These are phyloP conservation scores for Parotocinclus haroldoi DNA, from an alignment of 2,797 vertebrate species.

Conservation along the genomic window DNA sequence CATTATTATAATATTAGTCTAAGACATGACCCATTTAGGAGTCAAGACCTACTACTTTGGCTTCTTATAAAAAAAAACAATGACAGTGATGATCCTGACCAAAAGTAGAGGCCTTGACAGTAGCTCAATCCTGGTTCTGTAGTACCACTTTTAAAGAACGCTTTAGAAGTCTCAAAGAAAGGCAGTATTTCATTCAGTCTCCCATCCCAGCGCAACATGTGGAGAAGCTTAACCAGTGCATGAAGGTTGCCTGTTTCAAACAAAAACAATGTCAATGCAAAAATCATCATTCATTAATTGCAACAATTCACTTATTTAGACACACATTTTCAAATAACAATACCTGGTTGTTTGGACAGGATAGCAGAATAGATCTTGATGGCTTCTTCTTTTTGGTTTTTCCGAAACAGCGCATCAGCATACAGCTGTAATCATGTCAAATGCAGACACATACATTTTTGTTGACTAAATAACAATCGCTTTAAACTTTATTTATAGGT, in stretches of 20 bases:
- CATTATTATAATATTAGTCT: too few relatives aligned
- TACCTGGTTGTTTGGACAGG: conserved; percentile 60
- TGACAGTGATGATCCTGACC: conserved; percentile 51
- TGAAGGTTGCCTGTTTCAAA: conserved; percentile 59
- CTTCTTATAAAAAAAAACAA: too few relatives aligned
- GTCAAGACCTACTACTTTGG: too few relatives aligned
- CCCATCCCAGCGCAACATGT: conserved; percentile 61
- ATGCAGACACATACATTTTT: background rate
- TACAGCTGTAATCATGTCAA: conserved; percentile 59
- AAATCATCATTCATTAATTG: too few relatives aligned
- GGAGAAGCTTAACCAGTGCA: conserved; percentile 55
- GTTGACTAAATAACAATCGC: background rate
- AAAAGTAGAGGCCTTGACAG: conserved; percentile 66
- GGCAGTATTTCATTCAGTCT: conserved; percentile 57
- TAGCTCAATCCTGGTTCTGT: conserved; percentile 64
- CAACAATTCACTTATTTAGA: too few relatives aligned
- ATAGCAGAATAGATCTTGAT: conserved; percentile 53
- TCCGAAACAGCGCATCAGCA: conserved; percentile 65
- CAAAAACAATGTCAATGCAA: background rate
- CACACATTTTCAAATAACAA: background rate
- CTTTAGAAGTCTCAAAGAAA: conserved; percentile 56
- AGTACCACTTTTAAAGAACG: conserved; percentile 40
- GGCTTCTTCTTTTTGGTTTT: conserved; percentile 60
- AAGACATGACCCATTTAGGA: too few relatives aligned
- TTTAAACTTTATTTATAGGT: too few relatives aligned